phyloP scores from a whole-genome alignment of 2,797 vertebrate genomes.

The Gephyroberyx darwinii region DNA sequence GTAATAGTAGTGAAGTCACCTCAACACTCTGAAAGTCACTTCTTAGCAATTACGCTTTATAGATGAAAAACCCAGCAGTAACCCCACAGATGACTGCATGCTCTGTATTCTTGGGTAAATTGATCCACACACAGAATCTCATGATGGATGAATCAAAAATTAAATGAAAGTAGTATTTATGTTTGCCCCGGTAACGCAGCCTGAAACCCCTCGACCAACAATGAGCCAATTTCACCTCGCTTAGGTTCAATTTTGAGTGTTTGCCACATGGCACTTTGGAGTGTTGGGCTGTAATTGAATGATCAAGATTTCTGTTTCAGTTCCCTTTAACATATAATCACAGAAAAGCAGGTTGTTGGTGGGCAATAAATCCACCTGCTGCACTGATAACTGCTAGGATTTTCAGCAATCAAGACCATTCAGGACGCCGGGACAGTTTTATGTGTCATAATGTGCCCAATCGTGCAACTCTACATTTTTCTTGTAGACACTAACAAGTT shows the following conservation, averaged over 20 bases:
- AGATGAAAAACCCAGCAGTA: constrained; percentile 12
- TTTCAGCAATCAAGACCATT: constrained; percentile 51
- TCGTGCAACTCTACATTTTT: constrained; percentile 21
- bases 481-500: too few relatives aligned
- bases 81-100: constrained; percentile 22
- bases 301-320: constrained; percentile 19
- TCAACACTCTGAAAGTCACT: constrained; percentile 28
- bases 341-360: constrained; percentile 19
- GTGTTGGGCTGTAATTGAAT: constrained; percentile 28
- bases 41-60: constrained; percentile 21
- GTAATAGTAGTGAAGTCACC: constrained; percentile 35
- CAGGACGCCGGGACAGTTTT: constrained; percentile 26
- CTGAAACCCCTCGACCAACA: constrained; percentile 24
- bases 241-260: constrained; percentile 37
- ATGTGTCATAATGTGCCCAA: constrained; percentile 38
- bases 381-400: constrained; percentile 58
- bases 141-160: constrained; percentile 15
- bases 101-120: constrained; percentile 12
- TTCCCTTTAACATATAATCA: neutral
- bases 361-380: constrained; percentile 63
- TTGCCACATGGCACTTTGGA: constrained; percentile 28
- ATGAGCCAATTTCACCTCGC: constrained; percentile 38
- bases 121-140: constrained; percentile 29
- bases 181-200: constrained; percentile 31
- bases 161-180: constrained; percentile 54